Base-by-base conservation (phyloP, 2,888 invertebrate species). In the Cinara cedri region DNA sequence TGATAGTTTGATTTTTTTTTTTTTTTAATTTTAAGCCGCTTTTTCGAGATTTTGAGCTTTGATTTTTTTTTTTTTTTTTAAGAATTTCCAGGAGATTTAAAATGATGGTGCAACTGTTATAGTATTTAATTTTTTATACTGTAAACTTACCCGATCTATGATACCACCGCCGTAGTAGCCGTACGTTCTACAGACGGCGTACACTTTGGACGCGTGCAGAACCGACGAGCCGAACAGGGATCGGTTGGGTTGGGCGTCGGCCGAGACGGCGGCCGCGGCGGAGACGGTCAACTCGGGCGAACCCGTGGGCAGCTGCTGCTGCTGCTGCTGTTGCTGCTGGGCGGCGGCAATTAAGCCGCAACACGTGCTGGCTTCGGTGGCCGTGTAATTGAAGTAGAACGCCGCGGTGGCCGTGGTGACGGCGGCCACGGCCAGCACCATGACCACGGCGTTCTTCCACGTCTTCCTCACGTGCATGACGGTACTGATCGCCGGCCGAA, bases 221-320 rank as follows among this genome's bases (percentile, higher is more conserved):
- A 93, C 86, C 0, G 92, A 92, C 83, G 92, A 90, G 1, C 90
- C 89, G 82, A 93, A 86, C 82, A 92, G 87, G 57, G 92, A 93
- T 81, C 95, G 86, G 85, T 95, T 94, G 9, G 94, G 91, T 84
- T 92, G 88, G 86, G 46, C 92, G 90, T 83, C 89, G 88, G 85
- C 91, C 91, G 81, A 76, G 16, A 49, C 46, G 19, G 8, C 19
- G 21, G 51, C n/a, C 19, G 6, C 0, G 16, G 16, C 34, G 34
- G 34, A 34, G n/a, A n/a, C n/a, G n/a, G n/a, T n/a, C n/a, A n/a
- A n/a, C n/a, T n/a, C n/a, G n/a, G n/a, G n/a, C 19, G 55, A 49
- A 16, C n/a, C 4, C 16, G 16, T 3, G 51, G 72, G 34, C 63
- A 13, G 13, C 11, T n/a, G 16, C 21, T 26, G 19, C 51, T 13